Evolutionary conservation across 1,140 invertebrate genomes (phyloP).

Genomic region (Caenorhabditis brenneri): DNA sequence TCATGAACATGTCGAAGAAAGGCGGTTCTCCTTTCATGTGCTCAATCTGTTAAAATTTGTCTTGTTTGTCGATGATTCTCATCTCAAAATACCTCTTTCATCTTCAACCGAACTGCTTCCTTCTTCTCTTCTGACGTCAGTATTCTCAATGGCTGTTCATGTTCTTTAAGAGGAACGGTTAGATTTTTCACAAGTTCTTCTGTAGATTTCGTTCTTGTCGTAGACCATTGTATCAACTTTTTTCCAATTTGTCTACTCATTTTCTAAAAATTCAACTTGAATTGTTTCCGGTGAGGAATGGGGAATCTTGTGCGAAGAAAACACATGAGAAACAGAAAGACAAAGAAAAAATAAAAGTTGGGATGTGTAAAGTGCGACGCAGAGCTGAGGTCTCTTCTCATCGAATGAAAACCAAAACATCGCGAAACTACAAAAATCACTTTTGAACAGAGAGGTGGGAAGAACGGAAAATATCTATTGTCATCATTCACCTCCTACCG

Average conservation of each 20-base stretch:
- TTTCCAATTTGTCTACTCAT: not conserved
- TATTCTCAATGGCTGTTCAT: not conserved
- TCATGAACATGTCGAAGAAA: conserved; percentile 80
- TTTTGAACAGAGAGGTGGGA: not conserved
- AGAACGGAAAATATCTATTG: not conserved
- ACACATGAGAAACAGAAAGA: not conserved
- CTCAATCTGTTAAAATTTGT: not conserved
- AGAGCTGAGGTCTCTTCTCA: not conserved
- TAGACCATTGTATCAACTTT: not conserved
- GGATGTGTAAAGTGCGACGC: not conserved
- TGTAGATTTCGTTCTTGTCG: not conserved
- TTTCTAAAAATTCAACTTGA: too few relatives aligned
- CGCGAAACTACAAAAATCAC: not conserved
- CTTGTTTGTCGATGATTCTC: not conserved
- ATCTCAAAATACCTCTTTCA: conserved; percentile 2
- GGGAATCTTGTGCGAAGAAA: not conserved
- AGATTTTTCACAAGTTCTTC: conserved; percentile 1
- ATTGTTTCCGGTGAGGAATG: not conserved
- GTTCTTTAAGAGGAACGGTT: not conserved
- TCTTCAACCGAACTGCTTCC: not conserved
- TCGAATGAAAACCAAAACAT: not conserved
- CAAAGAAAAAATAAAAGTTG: not conserved
- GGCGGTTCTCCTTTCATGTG: conserved; percentile 29
- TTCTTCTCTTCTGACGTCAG: not conserved
- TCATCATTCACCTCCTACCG: not conserved